A percentile compares a stretch with the other conserved stretches of the same genome.
Evolutionary conservation across 2,888 invertebrate genomes (phyloP).

Genomic region (Uropetala carovei): DNA sequence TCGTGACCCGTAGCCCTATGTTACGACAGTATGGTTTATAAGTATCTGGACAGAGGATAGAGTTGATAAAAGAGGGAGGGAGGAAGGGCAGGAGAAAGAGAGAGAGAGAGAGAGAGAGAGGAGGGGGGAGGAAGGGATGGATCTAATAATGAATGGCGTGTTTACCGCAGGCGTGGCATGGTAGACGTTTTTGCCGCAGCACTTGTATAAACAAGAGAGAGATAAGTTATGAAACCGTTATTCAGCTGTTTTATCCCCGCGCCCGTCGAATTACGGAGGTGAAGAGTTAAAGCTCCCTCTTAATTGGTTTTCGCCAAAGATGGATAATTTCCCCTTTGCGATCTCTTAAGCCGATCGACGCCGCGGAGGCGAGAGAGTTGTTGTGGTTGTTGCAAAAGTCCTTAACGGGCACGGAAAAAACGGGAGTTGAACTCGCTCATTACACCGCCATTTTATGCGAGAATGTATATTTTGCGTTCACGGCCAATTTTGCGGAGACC

Average conservation of each 20-base stretch:
- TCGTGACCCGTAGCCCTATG: too few relatives aligned
- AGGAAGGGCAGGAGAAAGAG: too few relatives aligned
- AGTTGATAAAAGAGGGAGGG: not conserved
- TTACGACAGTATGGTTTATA: too few relatives aligned
- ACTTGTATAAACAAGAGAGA: too few relatives aligned
- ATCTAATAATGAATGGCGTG: not conserved
- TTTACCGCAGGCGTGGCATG: not conserved
- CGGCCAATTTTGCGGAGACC: too few relatives aligned
- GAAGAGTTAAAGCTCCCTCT: not conserved
- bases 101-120: not conserved
- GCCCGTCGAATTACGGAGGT: not conserved
- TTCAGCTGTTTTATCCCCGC: not conserved
- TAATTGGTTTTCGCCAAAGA: not conserved
- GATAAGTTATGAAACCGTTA: not conserved
- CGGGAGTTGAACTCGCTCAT: not conserved
- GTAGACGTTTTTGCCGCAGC: too few relatives aligned
- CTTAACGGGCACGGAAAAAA: not conserved
- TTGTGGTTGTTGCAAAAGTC: not conserved
- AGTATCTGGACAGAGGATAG: too few relatives aligned
- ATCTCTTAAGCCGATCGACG: not conserved
- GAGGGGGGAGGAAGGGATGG: not conserved
- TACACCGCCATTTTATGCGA: not conserved
- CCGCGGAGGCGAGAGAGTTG: too few relatives aligned
- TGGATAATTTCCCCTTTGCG: not conserved
- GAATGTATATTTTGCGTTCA: too few relatives aligned